Conservation (phyloP, 2,888 invertebrate species). For the Nemoura dubitans region DNA sequence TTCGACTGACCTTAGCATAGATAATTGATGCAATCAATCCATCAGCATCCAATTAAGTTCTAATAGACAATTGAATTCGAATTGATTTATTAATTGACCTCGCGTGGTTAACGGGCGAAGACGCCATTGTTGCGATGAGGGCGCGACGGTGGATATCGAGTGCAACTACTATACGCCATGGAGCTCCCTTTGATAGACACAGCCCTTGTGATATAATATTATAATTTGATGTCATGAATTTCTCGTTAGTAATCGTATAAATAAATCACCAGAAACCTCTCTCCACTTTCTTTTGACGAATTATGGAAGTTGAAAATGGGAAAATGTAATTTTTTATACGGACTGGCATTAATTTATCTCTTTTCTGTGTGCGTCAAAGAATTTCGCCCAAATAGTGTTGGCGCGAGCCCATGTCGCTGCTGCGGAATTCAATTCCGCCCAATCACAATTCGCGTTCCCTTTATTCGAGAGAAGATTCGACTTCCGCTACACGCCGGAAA, state of each 20-base stretch:
- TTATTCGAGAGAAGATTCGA: slow-evolving; percentile 28
- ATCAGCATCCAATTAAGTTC: slow-evolving; percentile 47
- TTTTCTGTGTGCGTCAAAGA: slow-evolving; percentile 45
- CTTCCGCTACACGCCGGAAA: slow-evolving; percentile 37
- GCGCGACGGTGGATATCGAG: background rate
- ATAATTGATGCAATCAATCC: slow-evolving; percentile 41
- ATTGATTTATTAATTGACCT: slow-evolving; percentile 47
- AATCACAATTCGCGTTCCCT: slow-evolving; percentile 41
- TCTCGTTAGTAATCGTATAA: slow-evolving; percentile 49
- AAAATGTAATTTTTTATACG: slow-evolving; percentile 51
- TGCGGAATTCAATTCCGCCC: slow-evolving; percentile 33
- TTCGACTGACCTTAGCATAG: slow-evolving; percentile 19
- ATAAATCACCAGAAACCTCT: slow-evolving; percentile 48
- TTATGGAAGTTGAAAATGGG: slow-evolving; percentile 51
- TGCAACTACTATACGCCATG: background rate
- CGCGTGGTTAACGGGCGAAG: background rate
- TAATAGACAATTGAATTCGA: slow-evolving; percentile 46
- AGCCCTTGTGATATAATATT: background rate
- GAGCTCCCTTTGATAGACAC: background rate
- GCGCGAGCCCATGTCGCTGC: slow-evolving; percentile 26
- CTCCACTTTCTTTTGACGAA: slow-evolving; percentile 51
- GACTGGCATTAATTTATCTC: slow-evolving; percentile 49
- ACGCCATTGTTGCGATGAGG: background rate
- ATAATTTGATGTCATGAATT: background rate
- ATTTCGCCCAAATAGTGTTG: slow-evolving; percentile 35